Base-by-base conservation (phyloP, 1,140 invertebrate species). In the Fopius arisanus region DNA sequence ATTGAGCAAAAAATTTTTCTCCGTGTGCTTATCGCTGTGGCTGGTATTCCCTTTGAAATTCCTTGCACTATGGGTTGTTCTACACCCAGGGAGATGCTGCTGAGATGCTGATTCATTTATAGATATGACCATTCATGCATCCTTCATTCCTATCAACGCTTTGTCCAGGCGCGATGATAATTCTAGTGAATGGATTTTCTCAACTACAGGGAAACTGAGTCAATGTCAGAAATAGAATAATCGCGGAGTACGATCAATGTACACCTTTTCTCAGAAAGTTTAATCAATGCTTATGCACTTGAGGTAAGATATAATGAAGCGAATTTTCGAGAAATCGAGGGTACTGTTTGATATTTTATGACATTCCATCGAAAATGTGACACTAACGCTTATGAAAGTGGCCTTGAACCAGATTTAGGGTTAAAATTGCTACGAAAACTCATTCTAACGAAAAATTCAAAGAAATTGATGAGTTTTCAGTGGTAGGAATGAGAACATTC, bases 221-320 rank as follows among this genome's bases (percentile, higher is more conserved):
- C 43, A 67, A 67, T 67, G 37, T 67, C 23, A 23, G 19, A 67
- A 40, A 28, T 40, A 41, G 66, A 67, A 41, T 67, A 41, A 67
- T 41, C 66, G 7, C 12, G 21, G 16, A 28, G 23, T 26, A 40
- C 40, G 41, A 48, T 69, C 33, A 69, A 43, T 59, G 23, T 26
- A 59, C 23, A 59, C 3, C 23, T 31, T 29, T 28, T 29, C 37
- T 51, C 23, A 23, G n/a, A 41, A 67, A 41, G 19, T 26, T 28
- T 28, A 69, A 51, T 69, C 26, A 51, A 69, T 29, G 67, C 23
- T 12, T 59, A 26, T 41, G 28, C 10, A 70, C 68, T 28, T 59
- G 68, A 54, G 68, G 68, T 70, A 70, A 70, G 68, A 70, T 70
- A 70, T n/a, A n/a, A n/a, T n/a, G n/a, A n/a, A n/a, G n/a, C n/a